Base-by-base conservation (phyloP, 2,888 invertebrate species). In the Drosophila mimetica region DNA sequence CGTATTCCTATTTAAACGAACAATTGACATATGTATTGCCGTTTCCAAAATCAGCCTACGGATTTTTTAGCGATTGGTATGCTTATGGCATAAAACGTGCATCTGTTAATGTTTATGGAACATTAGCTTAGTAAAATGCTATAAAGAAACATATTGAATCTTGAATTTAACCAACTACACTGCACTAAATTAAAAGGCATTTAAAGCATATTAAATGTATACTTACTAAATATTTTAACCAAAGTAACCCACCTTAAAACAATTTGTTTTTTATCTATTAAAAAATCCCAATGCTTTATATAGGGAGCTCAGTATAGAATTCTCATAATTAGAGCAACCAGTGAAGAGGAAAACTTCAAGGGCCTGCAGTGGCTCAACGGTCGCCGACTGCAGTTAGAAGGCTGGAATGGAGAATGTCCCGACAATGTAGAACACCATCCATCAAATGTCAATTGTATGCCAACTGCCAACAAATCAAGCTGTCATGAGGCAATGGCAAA, bases 381-480 rank as follows among this genome's bases (percentile, higher is more conserved):
- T 28, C 37, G 30, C n/a, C 39, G 61, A 32, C 18, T 50, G 59
- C 66, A 64, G 34, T 22, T 55, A 18, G 54, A 48, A 36, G 48
- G 32, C 54, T 55, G 36, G 36, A 50, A 44, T 53, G 76, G 73
- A 77, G 77, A 79, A 77, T 84, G 84, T 86, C 84, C 78, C 65
- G 66, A 75, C 84, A 84, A 84, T 84, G 86, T 86, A 85, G 85
- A 73, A 83, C 85, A 86, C 82, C 76, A 86, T 86, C 85, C 80
- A 86, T 86, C 85, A 86, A 85, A 74, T 72, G 85, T 84, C 85
- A 86, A 79, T 86, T 86, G 85, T 79, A 79, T 75, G 84, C 85
- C 84, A 84, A 79, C 84, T 85, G 86, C 82, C 85, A 86, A 85
- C 85, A 85, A 85, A 85, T 86, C 85, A 86, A 86, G 85, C 84